Evolutionary conservation across 2,113 vertebrate genomes (phyloP).

Genomic region (Martes martes): DNA sequence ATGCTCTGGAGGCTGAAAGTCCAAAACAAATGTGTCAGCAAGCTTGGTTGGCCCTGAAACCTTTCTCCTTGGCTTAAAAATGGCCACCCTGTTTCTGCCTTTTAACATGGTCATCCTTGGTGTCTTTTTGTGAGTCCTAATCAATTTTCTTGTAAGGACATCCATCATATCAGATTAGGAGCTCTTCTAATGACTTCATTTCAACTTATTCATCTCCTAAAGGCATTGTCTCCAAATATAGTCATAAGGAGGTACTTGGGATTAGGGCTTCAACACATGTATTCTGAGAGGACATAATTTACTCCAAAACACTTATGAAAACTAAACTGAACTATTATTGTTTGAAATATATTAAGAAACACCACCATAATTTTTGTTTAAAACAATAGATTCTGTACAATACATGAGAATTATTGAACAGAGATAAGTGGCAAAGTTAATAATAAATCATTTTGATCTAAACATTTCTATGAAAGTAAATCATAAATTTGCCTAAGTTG

Average conservation of each 20-base stretch:
- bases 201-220: neutral
- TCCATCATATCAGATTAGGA: neutral
- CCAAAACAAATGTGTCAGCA: neutral
- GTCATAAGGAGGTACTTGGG: neutral
- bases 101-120: neutral
- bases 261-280: neutral
- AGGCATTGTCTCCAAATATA: neutral
- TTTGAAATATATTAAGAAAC: neutral
- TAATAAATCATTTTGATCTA: neutral
- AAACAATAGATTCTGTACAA: neutral
- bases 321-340: neutral
- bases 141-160: neutral
- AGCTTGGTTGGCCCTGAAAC: neutral
- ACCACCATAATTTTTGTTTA: neutral
- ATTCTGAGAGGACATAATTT: neutral
- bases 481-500: neutral
- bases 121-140: neutral
- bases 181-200: neutral
- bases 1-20: neutral
- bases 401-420: neutral
- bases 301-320: neutral
- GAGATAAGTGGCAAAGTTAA: neutral
- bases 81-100: accelerated
- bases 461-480: neutral
- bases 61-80: neutral